Evolutionary conservation across 64 coral and sea anemone species (phyloP).

Genomic region (Pocillopora damicornis): DNA sequence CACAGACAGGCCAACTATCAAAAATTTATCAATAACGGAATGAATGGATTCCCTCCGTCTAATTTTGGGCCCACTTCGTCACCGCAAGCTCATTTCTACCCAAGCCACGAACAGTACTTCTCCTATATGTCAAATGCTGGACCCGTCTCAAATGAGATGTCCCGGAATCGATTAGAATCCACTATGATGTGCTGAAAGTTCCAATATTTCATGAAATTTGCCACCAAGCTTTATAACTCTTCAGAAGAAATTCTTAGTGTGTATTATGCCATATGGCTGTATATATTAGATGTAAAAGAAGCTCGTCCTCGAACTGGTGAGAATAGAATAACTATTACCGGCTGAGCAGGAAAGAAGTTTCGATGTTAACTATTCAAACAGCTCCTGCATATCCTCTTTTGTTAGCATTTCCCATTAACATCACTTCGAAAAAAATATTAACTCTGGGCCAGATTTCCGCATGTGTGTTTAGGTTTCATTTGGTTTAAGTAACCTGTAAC

Average conservation of each 20-base stretch:
- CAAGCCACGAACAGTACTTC: constrained; percentile 27
- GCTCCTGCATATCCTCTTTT: too few relatives aligned
- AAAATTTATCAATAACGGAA: constrained; percentile 13
- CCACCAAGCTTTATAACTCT: background rate
- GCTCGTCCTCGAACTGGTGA: too few relatives aligned
- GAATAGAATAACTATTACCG: too few relatives aligned
- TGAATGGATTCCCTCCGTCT: background rate
- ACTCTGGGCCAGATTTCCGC: too few relatives aligned
- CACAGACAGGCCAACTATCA: constrained; percentile 37
- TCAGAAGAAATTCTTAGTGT: background rate
- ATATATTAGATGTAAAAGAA: background rate
- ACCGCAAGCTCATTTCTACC: background rate
- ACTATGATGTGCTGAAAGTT: constrained; percentile 20
- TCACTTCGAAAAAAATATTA: too few relatives aligned
- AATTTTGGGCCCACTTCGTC: constrained; percentile 4
- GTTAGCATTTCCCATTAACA: too few relatives aligned
- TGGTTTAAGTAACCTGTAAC: too few relatives aligned
- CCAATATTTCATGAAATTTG: background rate
- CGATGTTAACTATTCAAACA: too few relatives aligned
- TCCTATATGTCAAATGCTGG: constrained; percentile 26
- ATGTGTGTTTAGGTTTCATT: too few relatives aligned
- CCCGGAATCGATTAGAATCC: constrained; percentile 21
- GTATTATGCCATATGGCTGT: background rate
- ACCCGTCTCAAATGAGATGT: background rate
- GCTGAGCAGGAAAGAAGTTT: too few relatives aligned